Conservation (phyloP, 2,797 vertebrate genomes). For the Neopelma chrysocephalum region DNA sequence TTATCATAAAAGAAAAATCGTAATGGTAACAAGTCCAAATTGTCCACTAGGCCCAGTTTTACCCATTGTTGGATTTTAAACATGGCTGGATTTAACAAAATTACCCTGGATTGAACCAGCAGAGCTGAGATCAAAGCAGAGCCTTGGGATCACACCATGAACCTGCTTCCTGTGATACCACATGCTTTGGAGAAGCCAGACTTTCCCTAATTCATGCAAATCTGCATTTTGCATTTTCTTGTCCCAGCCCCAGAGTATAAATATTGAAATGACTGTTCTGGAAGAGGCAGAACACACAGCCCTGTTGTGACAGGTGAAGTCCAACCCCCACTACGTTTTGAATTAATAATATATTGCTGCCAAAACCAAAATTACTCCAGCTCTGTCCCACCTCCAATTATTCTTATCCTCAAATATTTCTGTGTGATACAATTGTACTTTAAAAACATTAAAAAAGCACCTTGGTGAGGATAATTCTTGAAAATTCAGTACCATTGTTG, state of each 20-base stretch:
- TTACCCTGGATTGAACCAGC: background rate
- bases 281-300: background rate
- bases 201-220: conserved; percentile 74
- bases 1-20: background rate
- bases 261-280: background rate
- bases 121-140: background rate
- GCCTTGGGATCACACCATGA: background rate
- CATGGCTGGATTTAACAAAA: background rate
- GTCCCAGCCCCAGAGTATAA: conserved; percentile 66
- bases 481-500: background rate
- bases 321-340: background rate
- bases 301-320: conserved; percentile 80
- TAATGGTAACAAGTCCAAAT: background rate
- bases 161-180: background rate
- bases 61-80: background rate
- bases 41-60: background rate
- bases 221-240: conserved; percentile 79
- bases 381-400: background rate
- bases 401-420: background rate
- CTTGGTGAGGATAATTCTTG: background rate
- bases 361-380: background rate
- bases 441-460: background rate
- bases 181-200: background rate
- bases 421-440: background rate
- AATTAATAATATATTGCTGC: background rate